phyloP scores from a whole-genome alignment of 2,797 vertebrate species.

The Syngnathus rostellatus region DNA sequence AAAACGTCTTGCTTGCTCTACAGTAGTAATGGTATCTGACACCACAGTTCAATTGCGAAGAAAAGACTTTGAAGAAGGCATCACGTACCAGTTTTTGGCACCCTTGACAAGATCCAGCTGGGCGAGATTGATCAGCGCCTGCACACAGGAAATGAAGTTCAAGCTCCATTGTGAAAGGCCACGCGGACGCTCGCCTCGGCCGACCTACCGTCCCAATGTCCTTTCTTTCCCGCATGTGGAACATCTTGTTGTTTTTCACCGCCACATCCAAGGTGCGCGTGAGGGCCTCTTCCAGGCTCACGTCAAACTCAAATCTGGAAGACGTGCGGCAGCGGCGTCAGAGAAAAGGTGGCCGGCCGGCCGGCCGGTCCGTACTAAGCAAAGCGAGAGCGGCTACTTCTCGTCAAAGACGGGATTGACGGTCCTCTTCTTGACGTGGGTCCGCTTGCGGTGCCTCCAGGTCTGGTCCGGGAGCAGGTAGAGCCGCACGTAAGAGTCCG shows the following conservation, averaged over 20 bases:
- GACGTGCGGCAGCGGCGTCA: no score
- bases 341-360: no score
- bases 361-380: not conserved
- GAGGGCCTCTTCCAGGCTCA: slow-evolving; percentile 73
- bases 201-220: slow-evolving; percentile 84
- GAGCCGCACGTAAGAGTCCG: slow-evolving; percentile 85
- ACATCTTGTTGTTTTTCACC: slow-evolving; percentile 84
- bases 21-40: not conserved
- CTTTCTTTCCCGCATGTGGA: slow-evolving; percentile 79
- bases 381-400: slow-evolving; percentile 62
- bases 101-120: slow-evolving; percentile 78
- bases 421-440: slow-evolving; percentile 79
- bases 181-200: no score
- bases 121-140: slow-evolving; percentile 83
- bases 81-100: slow-evolving; percentile 77
- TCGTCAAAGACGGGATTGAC: slow-evolving; percentile 81
- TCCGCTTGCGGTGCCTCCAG: slow-evolving; percentile 81
- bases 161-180: no score
- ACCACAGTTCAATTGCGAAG: not conserved
- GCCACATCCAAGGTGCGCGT: slow-evolving; percentile 81
- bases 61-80: not conserved
- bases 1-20: not conserved
- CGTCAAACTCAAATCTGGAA: slow-evolving; percentile 84
- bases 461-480: slow-evolving; percentile 89
- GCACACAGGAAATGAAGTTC: slow-evolving; percentile 3